Evolutionary conservation across 2,797 vertebrate genomes (phyloP).

Genomic region (Halcyon smyrnensis): DNA sequence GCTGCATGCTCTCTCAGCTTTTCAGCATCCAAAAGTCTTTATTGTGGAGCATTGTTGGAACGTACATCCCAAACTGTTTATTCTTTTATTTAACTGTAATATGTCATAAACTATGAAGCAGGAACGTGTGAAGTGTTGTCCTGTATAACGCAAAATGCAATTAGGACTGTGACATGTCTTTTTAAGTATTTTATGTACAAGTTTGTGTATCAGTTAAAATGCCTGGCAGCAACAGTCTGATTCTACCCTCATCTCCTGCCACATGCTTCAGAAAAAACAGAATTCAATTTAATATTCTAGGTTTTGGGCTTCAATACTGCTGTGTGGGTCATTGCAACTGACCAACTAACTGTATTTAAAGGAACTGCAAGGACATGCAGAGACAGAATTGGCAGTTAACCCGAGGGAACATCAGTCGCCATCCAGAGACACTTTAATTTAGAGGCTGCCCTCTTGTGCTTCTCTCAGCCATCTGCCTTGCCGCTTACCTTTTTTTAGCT

Average conservation of each 20-base stretch:
- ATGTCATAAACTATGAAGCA: too few species aligned
- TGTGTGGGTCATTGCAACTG: neutral
- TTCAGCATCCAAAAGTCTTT: neutral
- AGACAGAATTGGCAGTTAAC: neutral
- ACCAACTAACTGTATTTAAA: neutral
- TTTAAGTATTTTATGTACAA: neutral
- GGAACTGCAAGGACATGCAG: neutral
- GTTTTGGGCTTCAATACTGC: neutral
- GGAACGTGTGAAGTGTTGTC: neutral
- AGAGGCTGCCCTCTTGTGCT: neutral
- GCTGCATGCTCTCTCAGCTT: neutral
- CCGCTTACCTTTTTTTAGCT: neutral
- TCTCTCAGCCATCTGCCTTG: neutral
- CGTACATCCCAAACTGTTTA: neutral
- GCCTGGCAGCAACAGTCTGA: neutral
- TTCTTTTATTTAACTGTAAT: neutral
- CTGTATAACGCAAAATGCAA: neutral
- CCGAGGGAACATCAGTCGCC: neutral
- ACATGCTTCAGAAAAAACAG: neutral
- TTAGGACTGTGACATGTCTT: neutral
- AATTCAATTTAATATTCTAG: neutral
- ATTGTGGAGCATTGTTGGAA: neutral
- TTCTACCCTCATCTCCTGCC: neutral
- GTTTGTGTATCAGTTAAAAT: neutral
- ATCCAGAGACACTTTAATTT: neutral